Evolutionary conservation across 2,797 vertebrate genomes (phyloP).

Genomic region (Hylomyscus alleni): DNA sequence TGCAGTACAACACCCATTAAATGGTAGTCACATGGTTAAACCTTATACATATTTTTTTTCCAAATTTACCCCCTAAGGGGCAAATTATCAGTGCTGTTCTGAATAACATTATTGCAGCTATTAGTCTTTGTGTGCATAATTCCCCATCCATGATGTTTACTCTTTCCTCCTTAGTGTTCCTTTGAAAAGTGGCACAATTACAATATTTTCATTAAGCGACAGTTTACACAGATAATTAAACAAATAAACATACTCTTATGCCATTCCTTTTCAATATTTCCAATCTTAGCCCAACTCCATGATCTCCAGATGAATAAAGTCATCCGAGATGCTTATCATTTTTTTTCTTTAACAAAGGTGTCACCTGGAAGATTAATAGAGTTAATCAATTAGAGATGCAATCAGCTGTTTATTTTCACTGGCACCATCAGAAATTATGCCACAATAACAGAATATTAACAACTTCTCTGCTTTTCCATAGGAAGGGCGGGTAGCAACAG

Average conservation of each 20-base stretch:
- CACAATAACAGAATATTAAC: neutral
- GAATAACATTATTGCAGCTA: conserved; percentile 82
- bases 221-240: conserved; percentile 81
- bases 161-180: conserved; percentile 80
- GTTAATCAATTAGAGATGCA: conserved; percentile 72
- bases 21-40: conserved; percentile 77
- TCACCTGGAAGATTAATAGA: conserved; percentile 76
- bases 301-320: conserved; percentile 57
- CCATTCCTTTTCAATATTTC: conserved; percentile 72
- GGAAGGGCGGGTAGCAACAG: neutral
- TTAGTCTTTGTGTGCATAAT: conserved; percentile 82
- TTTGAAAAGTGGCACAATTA: conserved; percentile 80
- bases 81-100: conserved; percentile 79
- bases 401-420: conserved; percentile 60
- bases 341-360: conserved; percentile 61
- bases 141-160: conserved; percentile 72
- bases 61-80: conserved; percentile 72
- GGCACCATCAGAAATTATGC: conserved; percentile 46
- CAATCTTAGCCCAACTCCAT: conserved; percentile 61
- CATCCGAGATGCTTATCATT: neutral
- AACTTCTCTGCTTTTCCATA: conserved; percentile 54
- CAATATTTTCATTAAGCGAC: conserved; percentile 80
- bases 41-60: conserved; percentile 76
- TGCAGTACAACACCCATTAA: conserved; percentile 73
- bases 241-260: conserved; percentile 81